phyloP scores from a whole-genome alignment of 2,888 invertebrate species.

The Ennomos quercinarius region DNA sequence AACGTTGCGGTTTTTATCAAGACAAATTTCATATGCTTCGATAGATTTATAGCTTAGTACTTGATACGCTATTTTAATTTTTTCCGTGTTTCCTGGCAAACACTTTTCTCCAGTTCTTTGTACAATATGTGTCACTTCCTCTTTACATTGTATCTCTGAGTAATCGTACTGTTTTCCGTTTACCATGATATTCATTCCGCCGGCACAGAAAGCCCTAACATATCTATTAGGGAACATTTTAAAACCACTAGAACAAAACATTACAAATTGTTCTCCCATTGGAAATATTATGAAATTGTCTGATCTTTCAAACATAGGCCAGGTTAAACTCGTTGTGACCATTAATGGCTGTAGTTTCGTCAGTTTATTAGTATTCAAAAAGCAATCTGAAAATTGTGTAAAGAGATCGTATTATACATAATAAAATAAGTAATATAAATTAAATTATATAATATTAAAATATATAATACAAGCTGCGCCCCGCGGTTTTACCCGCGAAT shows the following conservation, averaged over 20 bases:
- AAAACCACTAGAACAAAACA: conserved; percentile 53
- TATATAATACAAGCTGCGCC: too few species aligned
- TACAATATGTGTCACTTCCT: conserved; percentile 40
- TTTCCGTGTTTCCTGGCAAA: conserved; percentile 42
- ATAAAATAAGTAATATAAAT: too few species aligned
- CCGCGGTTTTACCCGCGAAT: too few species aligned
- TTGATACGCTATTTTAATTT: conserved; percentile 49
- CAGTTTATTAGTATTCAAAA: conserved; percentile 47
- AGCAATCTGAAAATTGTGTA: conserved; percentile 56
- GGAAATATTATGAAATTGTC: conserved; percentile 49
- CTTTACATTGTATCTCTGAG: conserved; percentile 53
- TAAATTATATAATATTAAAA: too few species aligned
- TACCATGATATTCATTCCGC: conserved; percentile 45
- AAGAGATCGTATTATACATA: too few species aligned
- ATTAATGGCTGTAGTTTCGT: conserved; percentile 49
- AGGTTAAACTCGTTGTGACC: conserved; percentile 33
- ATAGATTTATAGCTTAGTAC: conserved; percentile 29
- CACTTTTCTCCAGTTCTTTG: conserved; percentile 44
- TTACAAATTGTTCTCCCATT: conserved; percentile 34
- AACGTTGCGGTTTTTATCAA: conserved; percentile 45
- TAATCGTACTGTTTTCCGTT: conserved; percentile 42
- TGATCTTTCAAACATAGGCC: conserved; percentile 39
- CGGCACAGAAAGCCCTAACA: conserved; percentile 47
- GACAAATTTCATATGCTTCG: conserved; percentile 57
- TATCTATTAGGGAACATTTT: conserved; percentile 32